Evolutionary conservation across 2,888 invertebrate species (phyloP), one percentile per base, ranked within the genome.

Genomic region (Thelaira solivaga): DNA sequence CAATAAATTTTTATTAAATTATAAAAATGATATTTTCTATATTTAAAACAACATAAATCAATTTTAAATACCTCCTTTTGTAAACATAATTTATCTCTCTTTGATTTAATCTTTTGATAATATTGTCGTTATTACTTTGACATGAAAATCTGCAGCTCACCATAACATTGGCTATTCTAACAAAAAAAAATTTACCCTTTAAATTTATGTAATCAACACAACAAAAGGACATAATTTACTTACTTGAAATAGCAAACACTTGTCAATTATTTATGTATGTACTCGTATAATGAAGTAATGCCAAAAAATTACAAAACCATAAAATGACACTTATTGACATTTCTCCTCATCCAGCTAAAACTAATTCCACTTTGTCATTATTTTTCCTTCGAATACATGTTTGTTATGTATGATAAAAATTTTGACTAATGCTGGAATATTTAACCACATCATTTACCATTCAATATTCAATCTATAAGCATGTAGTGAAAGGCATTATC

Each of bases 291-390:
- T 72, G 49, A 65, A 49, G 49, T 55, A 43, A 67, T 67, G 72
- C 43, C 72, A 61, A 61, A 76, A n/a, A 62, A 47, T 62, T 61
- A 67, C 67, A 57, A 76, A 76, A 67, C 76, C 76, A 67, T 61
- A 67, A 76, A 76, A 76, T 62, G 67, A 67, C 76, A 76, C 59
- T 76, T 61, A 76, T 53, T 72, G 76, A 72, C 61, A 53, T 36
- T 24, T 47, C 24, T 67, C 24, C 47, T 24, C 31, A 29, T 31
- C 2, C 7, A 36, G 47, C 47, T 57, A 7, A 4, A 29, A 18
- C n/a, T n/a, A n/a, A n/a, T n/a, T n/a, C n/a, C n/a, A n/a, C n/a
- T n/a, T n/a, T n/a, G n/a, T n/a, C n/a, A n/a, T n/a, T n/a, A n/a
- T n/a, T n/a, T n/a, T 10, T 26, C 2, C 6, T 3, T 8, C 36